phyloP scores from a whole-genome alignment of 2,888 invertebrate genomes.

The Unio delphinus region DNA sequence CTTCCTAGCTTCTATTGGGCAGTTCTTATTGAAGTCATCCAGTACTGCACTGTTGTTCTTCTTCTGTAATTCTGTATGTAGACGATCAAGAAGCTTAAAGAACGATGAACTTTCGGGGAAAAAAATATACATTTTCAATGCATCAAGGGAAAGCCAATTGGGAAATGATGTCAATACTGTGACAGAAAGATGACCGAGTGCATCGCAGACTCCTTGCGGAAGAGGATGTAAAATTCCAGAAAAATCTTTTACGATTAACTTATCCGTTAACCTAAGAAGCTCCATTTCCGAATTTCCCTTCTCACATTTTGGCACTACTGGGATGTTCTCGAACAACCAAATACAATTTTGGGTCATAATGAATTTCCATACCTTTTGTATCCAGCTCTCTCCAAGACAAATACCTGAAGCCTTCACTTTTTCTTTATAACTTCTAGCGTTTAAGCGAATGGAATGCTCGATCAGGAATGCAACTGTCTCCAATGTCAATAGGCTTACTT shows the following conservation, averaged over 20 bases:
- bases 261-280: conserved; percentile 4
- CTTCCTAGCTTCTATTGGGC: too few species aligned
- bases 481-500: too few species aligned
- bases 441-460: too few species aligned
- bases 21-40: too few species aligned
- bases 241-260: conserved; percentile 1
- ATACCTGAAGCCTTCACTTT: too few species aligned
- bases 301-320: conserved; percentile 3
- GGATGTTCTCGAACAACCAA: conserved; percentile 6
- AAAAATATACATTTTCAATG: neutral
- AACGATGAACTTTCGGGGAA: too few species aligned
- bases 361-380: conserved; percentile 2
- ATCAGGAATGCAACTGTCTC: too few species aligned
- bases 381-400: neutral
- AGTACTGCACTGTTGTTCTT: too few species aligned
- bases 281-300: conserved; percentile 1
- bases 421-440: too few species aligned
- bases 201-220: neutral
- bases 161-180: conserved; percentile 2
- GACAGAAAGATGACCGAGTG: neutral
- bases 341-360: neutral
- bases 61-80: too few species aligned
- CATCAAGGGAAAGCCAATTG: conserved; percentile 2
- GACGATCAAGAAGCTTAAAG: too few species aligned
- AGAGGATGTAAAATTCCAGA: too few species aligned